These are phyloP conservation scores for Orthosia gothica DNA, from an alignment of 2,888 invertebrate species.

Conservation along the genomic window DNA sequence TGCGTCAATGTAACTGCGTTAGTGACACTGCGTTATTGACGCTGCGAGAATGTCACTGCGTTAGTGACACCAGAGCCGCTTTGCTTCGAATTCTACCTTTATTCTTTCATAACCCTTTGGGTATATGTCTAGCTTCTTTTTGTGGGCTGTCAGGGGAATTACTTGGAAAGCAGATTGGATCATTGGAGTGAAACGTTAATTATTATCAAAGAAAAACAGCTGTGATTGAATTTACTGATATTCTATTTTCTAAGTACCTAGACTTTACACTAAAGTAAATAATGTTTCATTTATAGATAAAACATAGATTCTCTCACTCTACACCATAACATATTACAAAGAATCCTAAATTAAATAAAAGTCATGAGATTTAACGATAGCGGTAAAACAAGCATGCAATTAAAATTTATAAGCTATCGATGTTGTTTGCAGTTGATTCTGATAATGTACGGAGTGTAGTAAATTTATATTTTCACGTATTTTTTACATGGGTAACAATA, in stretches of 20 bases:
- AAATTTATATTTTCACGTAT: constrained; percentile 15
- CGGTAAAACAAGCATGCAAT: neutral
- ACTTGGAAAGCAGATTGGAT: neutral
- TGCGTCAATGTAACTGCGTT: too few relatives aligned
- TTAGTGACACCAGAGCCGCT: too few relatives aligned
- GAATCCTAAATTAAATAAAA: constrained; percentile 2
- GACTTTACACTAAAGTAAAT: neutral
- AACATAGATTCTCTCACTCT: too few relatives aligned
- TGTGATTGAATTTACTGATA: neutral
- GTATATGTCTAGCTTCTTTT: neutral
- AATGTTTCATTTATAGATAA: too few relatives aligned
- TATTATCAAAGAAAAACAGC: neutral
- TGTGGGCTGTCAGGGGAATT: neutral
- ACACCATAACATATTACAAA: too few relatives aligned
- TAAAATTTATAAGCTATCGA: neutral
- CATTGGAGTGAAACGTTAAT: too few relatives aligned
- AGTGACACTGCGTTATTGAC: too few relatives aligned
- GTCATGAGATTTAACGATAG: constrained; percentile 3
- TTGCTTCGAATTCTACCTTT: too few relatives aligned
- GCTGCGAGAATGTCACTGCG: too few relatives aligned
- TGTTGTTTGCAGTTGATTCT: constrained; percentile 3
- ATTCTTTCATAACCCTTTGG: neutral
- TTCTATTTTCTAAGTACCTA: neutral
- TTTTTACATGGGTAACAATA: too few relatives aligned
- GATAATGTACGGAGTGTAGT: constrained; percentile 4